Evolutionary conservation across 53 echinoderm and acorn worm genomes (phyloP).

Genomic region (Crossaster papposus): DNA sequence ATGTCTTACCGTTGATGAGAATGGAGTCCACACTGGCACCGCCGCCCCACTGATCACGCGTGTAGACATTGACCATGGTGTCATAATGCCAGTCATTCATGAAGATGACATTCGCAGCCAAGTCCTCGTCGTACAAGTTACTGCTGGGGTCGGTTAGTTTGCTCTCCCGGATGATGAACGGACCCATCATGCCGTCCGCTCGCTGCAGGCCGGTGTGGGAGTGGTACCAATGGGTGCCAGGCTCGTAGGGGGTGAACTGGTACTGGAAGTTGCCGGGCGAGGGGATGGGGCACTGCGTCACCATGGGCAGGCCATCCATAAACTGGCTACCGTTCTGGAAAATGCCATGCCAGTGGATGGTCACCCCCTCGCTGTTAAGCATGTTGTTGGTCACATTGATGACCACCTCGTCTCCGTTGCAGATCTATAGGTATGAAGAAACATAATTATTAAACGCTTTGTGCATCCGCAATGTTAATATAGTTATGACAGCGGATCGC

Average conservation of each 20-base stretch:
- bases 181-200: constrained; percentile 48
- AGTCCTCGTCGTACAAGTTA: constrained; percentile 45
- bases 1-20: constrained; percentile 39
- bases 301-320: too few relatives aligned
- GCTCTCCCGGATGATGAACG: constrained; percentile 47
- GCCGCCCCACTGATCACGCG: constrained; percentile 15
- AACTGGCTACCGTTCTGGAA: too few relatives aligned
- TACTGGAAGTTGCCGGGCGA: constrained; percentile 40
- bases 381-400: constrained; percentile 45
- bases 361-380: constrained; percentile 16
- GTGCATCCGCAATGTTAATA: too few relatives aligned
- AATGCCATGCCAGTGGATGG: too few relatives aligned
- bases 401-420: too few relatives aligned
- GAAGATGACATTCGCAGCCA: constrained; percentile 22
- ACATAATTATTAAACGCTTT: too few relatives aligned
- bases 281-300: too few relatives aligned
- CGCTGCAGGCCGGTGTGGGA: constrained; percentile 52
- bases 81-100: constrained; percentile 54
- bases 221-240: constrained; percentile 56
- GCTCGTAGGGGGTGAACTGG: constrained; percentile 8
- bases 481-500: too few relatives aligned
- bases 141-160: not conserved
- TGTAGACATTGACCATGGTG: not conserved
- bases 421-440: constrained; percentile 35
- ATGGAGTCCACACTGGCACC: constrained; percentile 23